phyloP scores from a whole-genome alignment of 1,140 invertebrate genomes.

The Tetramorium parvispinum region DNA sequence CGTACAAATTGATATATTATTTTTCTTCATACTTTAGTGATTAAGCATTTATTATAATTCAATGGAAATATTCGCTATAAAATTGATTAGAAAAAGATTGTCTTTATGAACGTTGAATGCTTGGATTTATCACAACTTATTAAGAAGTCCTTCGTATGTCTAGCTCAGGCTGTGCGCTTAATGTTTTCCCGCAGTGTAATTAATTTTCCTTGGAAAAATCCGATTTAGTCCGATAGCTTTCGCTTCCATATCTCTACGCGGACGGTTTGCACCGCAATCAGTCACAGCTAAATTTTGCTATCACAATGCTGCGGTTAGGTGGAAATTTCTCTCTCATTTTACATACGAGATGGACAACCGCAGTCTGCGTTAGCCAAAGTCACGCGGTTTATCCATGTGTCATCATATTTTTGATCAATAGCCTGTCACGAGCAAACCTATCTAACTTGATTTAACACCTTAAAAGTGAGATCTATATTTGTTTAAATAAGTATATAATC shows the following conservation, averaged over 20 bases:
- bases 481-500: background rate
- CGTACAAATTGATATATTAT: constrained; percentile 7
- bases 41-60: constrained; percentile 7
- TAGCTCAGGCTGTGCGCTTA: background rate
- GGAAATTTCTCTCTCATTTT: constrained; percentile 13
- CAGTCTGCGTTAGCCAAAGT: background rate
- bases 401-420: constrained; percentile 7
- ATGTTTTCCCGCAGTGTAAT: background rate
- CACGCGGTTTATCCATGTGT: background rate
- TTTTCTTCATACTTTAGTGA: background rate
- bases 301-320: constrained; percentile 41
- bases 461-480: background rate
- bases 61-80: background rate
- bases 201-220: constrained; percentile 36
- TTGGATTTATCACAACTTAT: background rate
- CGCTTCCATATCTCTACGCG: background rate
- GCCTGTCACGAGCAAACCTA: background rate
- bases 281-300: constrained; percentile 29
- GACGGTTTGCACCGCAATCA: constrained; percentile 40
- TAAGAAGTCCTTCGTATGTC: background rate
- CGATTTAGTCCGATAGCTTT: background rate
- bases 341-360: background rate
- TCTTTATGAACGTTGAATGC: background rate
- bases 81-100: background rate
- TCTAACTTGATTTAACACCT: background rate